These are phyloP conservation scores for Zosterops borbonicus DNA, from an alignment of 2,113 vertebrate species.

Conservation along the genomic window DNA sequence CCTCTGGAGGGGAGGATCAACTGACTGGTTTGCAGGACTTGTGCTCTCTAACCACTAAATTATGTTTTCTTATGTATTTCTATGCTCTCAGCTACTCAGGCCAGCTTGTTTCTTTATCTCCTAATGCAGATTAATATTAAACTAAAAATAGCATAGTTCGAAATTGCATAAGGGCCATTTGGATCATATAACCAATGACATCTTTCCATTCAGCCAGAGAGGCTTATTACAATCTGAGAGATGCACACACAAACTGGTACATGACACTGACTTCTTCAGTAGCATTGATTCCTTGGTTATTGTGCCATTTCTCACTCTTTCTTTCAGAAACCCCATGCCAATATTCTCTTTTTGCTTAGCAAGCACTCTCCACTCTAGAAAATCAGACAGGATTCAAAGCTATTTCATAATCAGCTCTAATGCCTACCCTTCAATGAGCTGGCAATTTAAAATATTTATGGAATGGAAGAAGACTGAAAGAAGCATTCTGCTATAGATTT, in stretches of 20 bases:
- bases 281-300: background rate
- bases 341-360: background rate
- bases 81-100: background rate
- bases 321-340: background rate
- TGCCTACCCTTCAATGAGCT: background rate
- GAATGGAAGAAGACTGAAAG: background rate
- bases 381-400: background rate
- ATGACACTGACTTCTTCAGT: background rate
- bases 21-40: background rate
- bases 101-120: background rate
- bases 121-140: background rate
- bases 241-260: background rate
- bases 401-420: background rate
- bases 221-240: background rate
- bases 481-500: background rate
- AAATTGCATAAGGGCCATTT: background rate
- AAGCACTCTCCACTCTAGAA: background rate
- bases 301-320: background rate
- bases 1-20: background rate
- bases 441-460: background rate
- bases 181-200: background rate
- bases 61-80: background rate
- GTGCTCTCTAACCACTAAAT: background rate
- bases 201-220: background rate
- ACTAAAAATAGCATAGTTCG: background rate